phyloP scores from a whole-genome alignment of 2,888 invertebrate species.

The Tetragonula carbonaria region DNA sequence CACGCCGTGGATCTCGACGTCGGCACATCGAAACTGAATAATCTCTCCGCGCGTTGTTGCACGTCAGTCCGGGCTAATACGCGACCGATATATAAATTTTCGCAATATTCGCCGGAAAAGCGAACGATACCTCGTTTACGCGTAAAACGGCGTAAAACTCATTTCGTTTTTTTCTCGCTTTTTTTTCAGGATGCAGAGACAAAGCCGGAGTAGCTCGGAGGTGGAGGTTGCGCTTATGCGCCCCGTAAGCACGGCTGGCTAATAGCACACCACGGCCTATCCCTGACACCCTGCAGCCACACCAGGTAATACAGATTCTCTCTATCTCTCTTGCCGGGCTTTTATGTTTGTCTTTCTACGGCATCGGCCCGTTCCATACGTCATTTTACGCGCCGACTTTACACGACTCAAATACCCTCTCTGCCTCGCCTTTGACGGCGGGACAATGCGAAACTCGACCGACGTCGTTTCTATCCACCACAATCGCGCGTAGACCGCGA shows the following conservation, averaged over 20 bases:
- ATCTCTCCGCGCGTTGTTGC: too few species aligned
- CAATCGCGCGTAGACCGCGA: too few species aligned
- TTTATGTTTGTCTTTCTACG: conserved; percentile 40
- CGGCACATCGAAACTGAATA: background rate
- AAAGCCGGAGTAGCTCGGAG: conserved; percentile 79
- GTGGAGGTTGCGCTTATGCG: conserved; percentile 83
- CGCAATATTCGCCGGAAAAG: conserved; percentile 14
- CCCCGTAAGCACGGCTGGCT: conserved; percentile 82
- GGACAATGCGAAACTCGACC: conserved; percentile 25
- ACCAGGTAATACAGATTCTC: conserved; percentile 73
- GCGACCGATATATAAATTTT: conserved; percentile 14
- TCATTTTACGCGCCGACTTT: conserved; percentile 36
- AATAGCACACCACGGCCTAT: conserved; percentile 80
- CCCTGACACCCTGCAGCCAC: conserved; percentile 82
- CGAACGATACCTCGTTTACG: background rate
- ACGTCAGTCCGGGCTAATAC: background rate
- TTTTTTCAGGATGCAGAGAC: conserved; percentile 81
- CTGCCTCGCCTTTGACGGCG: conserved; percentile 1
- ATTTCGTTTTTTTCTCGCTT: conserved; percentile 60
- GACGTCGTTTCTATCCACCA: background rate
- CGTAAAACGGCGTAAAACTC: conserved; percentile 40
- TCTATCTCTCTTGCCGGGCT: conserved; percentile 16
- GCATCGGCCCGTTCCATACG: conserved; percentile 17
- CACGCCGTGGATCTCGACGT: too few species aligned
- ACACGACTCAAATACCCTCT: conserved; percentile 7